phyloP scores from a whole-genome alignment of 2,113 vertebrate genomes.

The Cyphomyrus plagiostoma region DNA sequence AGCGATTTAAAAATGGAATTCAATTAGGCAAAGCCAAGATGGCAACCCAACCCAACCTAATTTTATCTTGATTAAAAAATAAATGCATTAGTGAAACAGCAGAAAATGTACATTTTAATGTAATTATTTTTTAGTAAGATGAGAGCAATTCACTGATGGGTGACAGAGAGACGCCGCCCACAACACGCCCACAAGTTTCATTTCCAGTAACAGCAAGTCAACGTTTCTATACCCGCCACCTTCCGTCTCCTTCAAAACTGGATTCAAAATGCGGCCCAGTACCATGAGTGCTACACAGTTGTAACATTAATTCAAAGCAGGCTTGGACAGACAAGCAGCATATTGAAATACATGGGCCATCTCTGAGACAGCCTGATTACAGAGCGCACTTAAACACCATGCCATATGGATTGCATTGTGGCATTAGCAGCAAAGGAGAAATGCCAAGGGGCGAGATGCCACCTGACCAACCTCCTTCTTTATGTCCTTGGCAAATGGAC shows the following conservation, averaged over 20 bases:
- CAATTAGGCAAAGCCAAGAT: background rate
- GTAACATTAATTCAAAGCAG: background rate
- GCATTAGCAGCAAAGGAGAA: background rate
- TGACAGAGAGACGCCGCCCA: background rate
- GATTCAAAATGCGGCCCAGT: background rate
- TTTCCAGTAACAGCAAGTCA: background rate
- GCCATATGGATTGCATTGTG: background rate
- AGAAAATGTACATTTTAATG: background rate
- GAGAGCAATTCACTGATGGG: background rate
- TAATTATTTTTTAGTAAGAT: background rate
- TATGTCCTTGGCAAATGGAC: background rate
- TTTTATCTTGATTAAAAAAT: slow-evolving; percentile 2
- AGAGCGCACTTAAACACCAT: background rate
- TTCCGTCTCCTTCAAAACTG: background rate
- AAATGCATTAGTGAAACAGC: background rate
- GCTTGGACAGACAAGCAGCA: background rate
- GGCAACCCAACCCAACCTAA: background rate
- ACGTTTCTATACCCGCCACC: background rate
- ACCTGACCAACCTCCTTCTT: background rate
- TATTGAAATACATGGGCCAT: background rate
- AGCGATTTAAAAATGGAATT: background rate
- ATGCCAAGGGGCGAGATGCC: background rate
- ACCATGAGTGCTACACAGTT: background rate
- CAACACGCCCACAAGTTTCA: background rate
- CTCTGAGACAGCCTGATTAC: background rate